Evolutionary conservation across 2,113 vertebrate species (phyloP), one percentile per base, ranked within the genome.

Genomic region (Agapornis roseicollis): DNA sequence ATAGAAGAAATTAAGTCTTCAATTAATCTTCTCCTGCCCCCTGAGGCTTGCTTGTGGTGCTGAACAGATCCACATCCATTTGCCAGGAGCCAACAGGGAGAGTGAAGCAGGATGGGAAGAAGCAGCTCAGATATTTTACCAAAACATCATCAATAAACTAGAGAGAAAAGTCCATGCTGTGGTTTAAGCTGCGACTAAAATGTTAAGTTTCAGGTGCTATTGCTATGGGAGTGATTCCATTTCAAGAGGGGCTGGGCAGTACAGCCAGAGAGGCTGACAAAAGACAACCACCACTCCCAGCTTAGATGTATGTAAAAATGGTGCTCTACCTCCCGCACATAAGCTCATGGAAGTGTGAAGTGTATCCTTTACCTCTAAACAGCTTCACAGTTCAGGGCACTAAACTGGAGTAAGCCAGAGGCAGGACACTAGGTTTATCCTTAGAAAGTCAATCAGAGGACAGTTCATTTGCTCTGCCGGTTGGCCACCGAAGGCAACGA

Each of bases 1-100:
- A 81, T 19, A 72, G 84, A 84, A 71, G 69, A 44, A 89, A 94
- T 93, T 31, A 70, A 92, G 78, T 20, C 74, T 76, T 37, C 80
- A 86, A 52, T 95, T 91, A 84, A 95, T 92, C 87, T 87, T 55
- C 24, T 50, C 37, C 39, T 44, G 33, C 58, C 60, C 52, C 13
- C 33, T 1, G 18, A 39, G 95, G 77, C 49, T 85, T 4, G 16
- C 64, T 81, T 15, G 73, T 37, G 68, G 76, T 35, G 77, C 69
- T 58, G 73, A 81, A 13, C 42, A 69, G 78, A 68, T 50, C 72
- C 69, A 7, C 73, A 56, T 56, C 47, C 9, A 17, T 64, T 39
- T 55, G 44, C 68, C 53, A n/a, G 68, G 17, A 88, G 88, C 79
- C 88, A 68, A 5, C 13, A 44, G 63, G 60, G 73, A 89, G 50